phyloP scores from a whole-genome alignment of 2,797 vertebrate species.

The Sylvia borin region DNA sequence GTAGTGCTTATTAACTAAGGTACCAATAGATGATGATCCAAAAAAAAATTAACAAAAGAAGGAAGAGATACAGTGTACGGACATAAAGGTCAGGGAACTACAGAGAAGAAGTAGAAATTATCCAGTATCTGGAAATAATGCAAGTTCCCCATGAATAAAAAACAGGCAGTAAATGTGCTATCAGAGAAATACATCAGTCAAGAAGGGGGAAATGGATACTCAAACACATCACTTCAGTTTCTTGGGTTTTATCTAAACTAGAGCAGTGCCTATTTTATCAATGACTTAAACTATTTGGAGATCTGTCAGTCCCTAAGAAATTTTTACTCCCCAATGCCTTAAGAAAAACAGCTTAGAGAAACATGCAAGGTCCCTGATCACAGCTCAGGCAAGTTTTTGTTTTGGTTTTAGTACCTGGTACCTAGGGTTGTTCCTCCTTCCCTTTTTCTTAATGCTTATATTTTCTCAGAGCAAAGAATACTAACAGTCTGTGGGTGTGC shows the following conservation, averaged over 20 bases:
- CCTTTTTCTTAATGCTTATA: not conserved
- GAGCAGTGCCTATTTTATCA: not conserved
- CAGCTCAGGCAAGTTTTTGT: not conserved
- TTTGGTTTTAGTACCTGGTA: not conserved
- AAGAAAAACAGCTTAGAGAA: not conserved
- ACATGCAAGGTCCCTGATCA: not conserved
- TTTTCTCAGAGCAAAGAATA: not conserved
- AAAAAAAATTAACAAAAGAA: not conserved
- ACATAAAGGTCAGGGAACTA: not conserved
- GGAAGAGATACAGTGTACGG: not conserved
- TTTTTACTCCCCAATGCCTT: not conserved
- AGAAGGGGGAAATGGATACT: not conserved
- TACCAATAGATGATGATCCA: not conserved
- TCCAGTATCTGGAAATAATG: not conserved
- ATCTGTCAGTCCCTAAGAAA: not conserved
- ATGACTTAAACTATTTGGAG: not conserved
- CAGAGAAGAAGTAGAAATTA: not conserved
- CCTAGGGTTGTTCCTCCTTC: not conserved
- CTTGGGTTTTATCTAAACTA: not conserved
- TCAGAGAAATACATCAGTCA: not conserved
- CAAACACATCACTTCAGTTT: not conserved
- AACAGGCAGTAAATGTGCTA: not conserved
- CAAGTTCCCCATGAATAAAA: not conserved
- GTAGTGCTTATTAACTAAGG: not conserved
- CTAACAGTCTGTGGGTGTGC: not conserved